Evolutionary conservation across 1,140 invertebrate genomes (phyloP), one percentile per base, ranked within the genome.

Genomic region (Microvelia longipes): DNA sequence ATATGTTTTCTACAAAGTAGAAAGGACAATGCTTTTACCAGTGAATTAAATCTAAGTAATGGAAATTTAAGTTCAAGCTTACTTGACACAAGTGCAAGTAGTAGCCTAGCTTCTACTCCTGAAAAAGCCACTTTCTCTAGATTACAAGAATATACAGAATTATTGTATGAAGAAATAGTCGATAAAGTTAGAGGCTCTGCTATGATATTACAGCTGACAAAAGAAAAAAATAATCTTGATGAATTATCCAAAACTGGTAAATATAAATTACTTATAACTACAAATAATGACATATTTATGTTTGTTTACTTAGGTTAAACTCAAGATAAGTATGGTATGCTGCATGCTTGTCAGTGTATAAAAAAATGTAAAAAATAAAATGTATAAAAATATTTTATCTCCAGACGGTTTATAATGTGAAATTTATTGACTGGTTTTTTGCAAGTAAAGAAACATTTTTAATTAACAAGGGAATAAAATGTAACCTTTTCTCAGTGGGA

Each of bases 121-220:
- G 74, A 72, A 61, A 73, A 73, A 62, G 72, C 71, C 26, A 87
- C 89, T 66, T 88, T 93, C 68, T 90, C 91, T 74, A 89, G 89
- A 78, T 85, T 98, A 66, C 93, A 98, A 77, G 88, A 89, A 74
- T 99, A 99, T 80, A 89, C 98, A 63, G 96, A 98, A 80, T 81
- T 98, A 71, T 81, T 99, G 2, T 99, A 99, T 80, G 97, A 99
- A 81, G 94, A 94, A 73, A 88, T 96, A 74, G 83, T 88, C 61
- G 93, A 94, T 74, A 98, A 98, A 83, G 88, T 96, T 28, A 89
- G 91, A 80, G 96, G 93, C 29, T 93, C 95, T n/a, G 88, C 88
- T 19, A 82, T 94, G 67, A 92, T 98, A 72, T 83, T 97, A 67
- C 90, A 95, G 79, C 83, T 98, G 66, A 90, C 95, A 0, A 85